A percentile compares a stretch with the other conserved stretches of the same genome.
phyloP scores from a whole-genome alignment of 2,888 invertebrate species.

The Drosophila testacea region DNA sequence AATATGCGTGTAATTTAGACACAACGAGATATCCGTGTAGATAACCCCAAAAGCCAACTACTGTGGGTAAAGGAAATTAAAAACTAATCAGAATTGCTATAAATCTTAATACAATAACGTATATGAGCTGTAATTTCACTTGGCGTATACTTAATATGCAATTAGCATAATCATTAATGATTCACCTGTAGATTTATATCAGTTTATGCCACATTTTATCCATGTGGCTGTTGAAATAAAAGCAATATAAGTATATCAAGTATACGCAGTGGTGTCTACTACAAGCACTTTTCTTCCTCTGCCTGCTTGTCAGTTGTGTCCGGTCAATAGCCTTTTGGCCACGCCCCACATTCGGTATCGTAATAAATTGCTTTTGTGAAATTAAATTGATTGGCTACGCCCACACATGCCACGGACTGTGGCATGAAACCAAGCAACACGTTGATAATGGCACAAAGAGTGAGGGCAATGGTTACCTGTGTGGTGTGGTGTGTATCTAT shows the following conservation, averaged over 20 bases:
- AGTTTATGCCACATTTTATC: background rate
- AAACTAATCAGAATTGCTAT: too few species aligned
- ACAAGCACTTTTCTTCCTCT: background rate
- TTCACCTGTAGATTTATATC: conserved; percentile 33
- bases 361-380: conserved; percentile 76
- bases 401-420: background rate
- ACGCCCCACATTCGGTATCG: conserved; percentile 52
- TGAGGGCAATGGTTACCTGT: conserved; percentile 15
- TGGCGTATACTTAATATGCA: conserved; percentile 10
- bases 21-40: too few species aligned
- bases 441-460: conserved; percentile 6
- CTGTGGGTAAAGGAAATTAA: too few species aligned
- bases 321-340: conserved; percentile 63
- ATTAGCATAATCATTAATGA: conserved; percentile 10
- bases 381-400: conserved; percentile 76
- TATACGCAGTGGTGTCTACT: conserved; percentile 37
- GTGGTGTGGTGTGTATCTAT: conserved; percentile 2
- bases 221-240: background rate
- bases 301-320: conserved; percentile 9
- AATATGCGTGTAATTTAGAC: too few species aligned
- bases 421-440: conserved; percentile 33
- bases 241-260: conserved; percentile 33
- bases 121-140: background rate
- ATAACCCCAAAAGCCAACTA: too few species aligned
- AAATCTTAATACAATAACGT: background rate